phyloP scores from a whole-genome alignment of 2,888 invertebrate genomes.

The Actias luna region DNA sequence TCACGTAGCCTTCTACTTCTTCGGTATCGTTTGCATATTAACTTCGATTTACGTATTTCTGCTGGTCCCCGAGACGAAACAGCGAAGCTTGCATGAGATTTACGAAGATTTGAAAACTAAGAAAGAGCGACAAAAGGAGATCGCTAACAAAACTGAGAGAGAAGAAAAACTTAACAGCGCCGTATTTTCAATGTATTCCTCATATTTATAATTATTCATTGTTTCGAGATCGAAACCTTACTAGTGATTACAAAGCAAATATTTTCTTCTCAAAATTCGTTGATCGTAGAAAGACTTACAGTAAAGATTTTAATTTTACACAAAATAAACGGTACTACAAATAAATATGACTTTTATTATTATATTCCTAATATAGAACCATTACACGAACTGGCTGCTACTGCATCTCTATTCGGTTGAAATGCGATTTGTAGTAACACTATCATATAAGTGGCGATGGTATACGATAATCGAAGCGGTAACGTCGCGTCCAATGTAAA shows the following conservation, averaged over 20 bases:
- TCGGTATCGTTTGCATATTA: conserved; percentile 49
- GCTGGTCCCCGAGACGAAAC: conserved; percentile 59
- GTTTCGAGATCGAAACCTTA: background rate
- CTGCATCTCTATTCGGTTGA: background rate
- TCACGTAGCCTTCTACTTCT: conserved; percentile 59
- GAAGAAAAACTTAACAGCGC: conserved; percentile 10
- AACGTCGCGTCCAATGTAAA: conserved; percentile 23
- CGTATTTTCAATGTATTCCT: background rate
- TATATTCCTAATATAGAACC: background rate
- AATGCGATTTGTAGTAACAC: conserved; percentile 25
- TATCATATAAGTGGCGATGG: conserved; percentile 23
- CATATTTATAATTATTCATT: too few relatives aligned
- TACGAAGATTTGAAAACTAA: conserved; percentile 54
- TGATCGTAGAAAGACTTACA: too few relatives aligned
- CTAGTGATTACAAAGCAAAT: too few relatives aligned
- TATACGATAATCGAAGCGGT: conserved; percentile 18
- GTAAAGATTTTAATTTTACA: too few relatives aligned
- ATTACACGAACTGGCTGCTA: background rate
- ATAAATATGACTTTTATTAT: too few relatives aligned
- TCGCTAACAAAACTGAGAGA: conserved; percentile 19
- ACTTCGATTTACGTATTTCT: conserved; percentile 49
- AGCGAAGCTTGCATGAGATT: conserved; percentile 54
- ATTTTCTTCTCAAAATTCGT: too few relatives aligned
- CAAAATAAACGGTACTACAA: too few relatives aligned
- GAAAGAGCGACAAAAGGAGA: conserved; percentile 43